Conservation (phyloP, 2,888 invertebrate species). For the Andrena flavipes region DNA sequence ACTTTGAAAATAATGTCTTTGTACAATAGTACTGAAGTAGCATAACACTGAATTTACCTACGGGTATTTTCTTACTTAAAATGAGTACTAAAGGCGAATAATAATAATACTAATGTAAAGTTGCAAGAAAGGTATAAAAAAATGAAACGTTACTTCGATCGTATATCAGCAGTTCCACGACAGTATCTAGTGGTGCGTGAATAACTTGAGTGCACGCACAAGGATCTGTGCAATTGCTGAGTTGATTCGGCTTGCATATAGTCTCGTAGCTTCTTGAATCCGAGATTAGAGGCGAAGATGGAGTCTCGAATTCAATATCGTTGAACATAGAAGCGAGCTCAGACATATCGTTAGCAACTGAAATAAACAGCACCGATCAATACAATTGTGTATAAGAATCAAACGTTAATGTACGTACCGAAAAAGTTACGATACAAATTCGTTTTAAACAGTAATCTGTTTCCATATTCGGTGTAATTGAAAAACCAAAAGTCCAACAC, state of each 20-base stretch:
- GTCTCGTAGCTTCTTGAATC: slow-evolving; percentile 73
- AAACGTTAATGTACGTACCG: not conserved
- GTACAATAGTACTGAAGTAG: no score
- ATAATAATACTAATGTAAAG: no score
- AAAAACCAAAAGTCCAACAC: slow-evolving; percentile 36
- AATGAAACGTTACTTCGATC: slow-evolving; percentile 79
- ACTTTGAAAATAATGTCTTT: no score
- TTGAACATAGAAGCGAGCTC: slow-evolving; percentile 82
- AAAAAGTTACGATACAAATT: not conserved
- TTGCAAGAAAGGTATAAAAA: not conserved
- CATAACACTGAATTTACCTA: no score
- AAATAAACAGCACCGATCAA: not conserved
- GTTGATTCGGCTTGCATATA: slow-evolving; percentile 13
- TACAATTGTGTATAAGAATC: not conserved
- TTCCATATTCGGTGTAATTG: slow-evolving; percentile 12
- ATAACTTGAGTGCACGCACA: slow-evolving; percentile 83
- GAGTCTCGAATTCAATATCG: slow-evolving; percentile 81
- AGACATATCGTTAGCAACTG: slow-evolving; percentile 6
- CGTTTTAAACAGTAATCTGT: not conserved
- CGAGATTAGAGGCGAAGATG: slow-evolving; percentile 83
- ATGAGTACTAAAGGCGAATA: no score
- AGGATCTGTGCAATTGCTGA: slow-evolving; percentile 77
- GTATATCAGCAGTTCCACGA: slow-evolving; percentile 84
- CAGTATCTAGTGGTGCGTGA: slow-evolving; percentile 73
- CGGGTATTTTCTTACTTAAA: no score